phyloP scores from a whole-genome alignment of 64 coral and sea anemone species.

The Orbicella faveolata region DNA sequence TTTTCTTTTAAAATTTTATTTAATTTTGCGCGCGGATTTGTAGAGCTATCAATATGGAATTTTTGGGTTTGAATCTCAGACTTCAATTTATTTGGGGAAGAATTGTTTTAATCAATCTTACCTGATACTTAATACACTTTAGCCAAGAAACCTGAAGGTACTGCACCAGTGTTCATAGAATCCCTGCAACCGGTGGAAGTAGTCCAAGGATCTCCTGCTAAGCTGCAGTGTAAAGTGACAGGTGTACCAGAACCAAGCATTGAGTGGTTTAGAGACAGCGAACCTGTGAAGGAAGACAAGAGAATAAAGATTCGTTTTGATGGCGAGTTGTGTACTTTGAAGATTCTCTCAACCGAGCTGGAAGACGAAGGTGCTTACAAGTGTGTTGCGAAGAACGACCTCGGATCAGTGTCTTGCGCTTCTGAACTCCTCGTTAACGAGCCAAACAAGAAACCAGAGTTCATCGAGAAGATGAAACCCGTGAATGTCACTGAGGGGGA shows the following conservation, averaged over 20 bases:
- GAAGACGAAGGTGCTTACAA: constrained; percentile 86
- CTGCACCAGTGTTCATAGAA: constrained; percentile 64
- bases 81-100: too few species aligned
- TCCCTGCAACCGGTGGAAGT: constrained; percentile 53
- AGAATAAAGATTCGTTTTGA: constrained; percentile 51
- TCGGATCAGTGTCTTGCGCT: constrained; percentile 47
- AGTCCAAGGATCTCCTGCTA: constrained; percentile 56
- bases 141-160: constrained; percentile 18
- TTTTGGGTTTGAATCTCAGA: too few species aligned
- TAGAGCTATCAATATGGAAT: too few species aligned
- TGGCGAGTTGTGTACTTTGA: constrained; percentile 64
- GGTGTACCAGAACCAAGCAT: constrained; percentile 61
- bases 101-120: neutral
- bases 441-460: constrained; percentile 75
- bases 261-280: constrained; percentile 80
- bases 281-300: constrained; percentile 51
- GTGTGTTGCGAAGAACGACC: constrained; percentile 60
- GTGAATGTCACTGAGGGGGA: constrained; percentile 73
- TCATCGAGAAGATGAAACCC: constrained; percentile 61
- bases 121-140: neutral
- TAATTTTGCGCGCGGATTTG: too few species aligned
- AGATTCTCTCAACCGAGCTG: constrained; percentile 41
- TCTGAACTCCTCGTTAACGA: constrained; percentile 80
- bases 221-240: constrained; percentile 54
- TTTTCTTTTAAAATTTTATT: too few species aligned